Base-by-base conservation (phyloP, 1,140 invertebrate species). In the Drosophila repleta region DNA sequence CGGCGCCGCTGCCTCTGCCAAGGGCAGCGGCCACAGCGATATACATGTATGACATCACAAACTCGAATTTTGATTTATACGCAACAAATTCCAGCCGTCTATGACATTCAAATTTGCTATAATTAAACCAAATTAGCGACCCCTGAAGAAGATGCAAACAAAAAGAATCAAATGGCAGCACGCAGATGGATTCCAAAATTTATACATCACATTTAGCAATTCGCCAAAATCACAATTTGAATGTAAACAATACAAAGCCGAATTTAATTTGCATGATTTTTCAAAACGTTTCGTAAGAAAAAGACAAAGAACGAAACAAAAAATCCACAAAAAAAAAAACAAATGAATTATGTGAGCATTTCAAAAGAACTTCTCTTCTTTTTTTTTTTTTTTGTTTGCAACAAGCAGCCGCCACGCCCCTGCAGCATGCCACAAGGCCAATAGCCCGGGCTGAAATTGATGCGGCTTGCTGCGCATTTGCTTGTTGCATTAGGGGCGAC, bases 281-380 rank as follows among this genome's bases (percentile, higher is more conserved):
- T 55, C 74, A 69, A 79, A 71, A 60, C 70, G 74, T 81, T 88
- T 84, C 81, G 21, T 41, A 74, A 74, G 82, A 84, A 81, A 43
- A 45, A 29, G 29, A 56, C 46, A 53, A 45, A 51, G 51, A 60
- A 53, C 49, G 63, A 48, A 4, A 37, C 15, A 43, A 62, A 15
- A 52, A 56, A 39, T 21, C 57, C 52, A 18, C 65, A 82, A 71
- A 46, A 43, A 60, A 64, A 65, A 74, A 62, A 57, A 18, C 65
- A 82, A 75, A 88, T 87, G 88, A 87, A 79, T 87, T 79, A 87
- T 84, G 81, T 71, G 69, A 43, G 63, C 76, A 71, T 78, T 85
- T 85, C 77, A 65, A 87, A 87, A 85, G 81, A 85, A 85, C 82
- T 69, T 74, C 5, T 6, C 65, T 65, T 83, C 15, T 39, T 39